A percentile compares a stretch with the other conserved stretches of the same genome.
Evolutionary conservation across 1,140 invertebrate species (phyloP).

Genomic region (Bombus impatiens): DNA sequence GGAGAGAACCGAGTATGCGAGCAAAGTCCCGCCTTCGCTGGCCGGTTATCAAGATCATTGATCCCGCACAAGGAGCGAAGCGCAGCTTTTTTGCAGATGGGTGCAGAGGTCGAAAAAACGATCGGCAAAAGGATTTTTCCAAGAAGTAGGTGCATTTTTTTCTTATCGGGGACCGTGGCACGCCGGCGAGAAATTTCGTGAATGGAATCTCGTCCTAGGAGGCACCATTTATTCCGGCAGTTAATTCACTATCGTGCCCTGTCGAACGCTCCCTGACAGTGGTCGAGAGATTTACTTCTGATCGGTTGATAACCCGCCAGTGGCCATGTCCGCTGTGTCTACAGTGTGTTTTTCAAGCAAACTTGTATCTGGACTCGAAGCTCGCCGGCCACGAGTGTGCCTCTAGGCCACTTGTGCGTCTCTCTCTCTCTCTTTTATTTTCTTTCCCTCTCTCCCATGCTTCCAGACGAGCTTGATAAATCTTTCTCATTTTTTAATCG

Average conservation of each 20-base stretch:
- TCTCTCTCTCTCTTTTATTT: neutral
- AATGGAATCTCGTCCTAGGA: conserved; percentile 71
- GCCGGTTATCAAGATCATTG: conserved; percentile 47
- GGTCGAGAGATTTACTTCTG: conserved; percentile 68
- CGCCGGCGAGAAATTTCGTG: conserved; percentile 65
- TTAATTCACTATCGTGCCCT: conserved; percentile 71
- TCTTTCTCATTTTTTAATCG: conserved; percentile 59
- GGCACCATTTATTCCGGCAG: conserved; percentile 70
- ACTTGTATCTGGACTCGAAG: conserved; percentile 48
- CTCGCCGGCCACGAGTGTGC: conserved; percentile 51
- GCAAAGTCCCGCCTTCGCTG: conserved; percentile 36
- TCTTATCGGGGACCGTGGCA: conserved; percentile 37
- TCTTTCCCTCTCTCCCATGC: neutral
- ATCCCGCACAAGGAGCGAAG: conserved; percentile 39
- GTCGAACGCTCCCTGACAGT: conserved; percentile 70
- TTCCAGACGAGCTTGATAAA: conserved; percentile 51
- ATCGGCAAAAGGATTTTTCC: conserved; percentile 31
- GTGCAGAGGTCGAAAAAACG: conserved; percentile 10
- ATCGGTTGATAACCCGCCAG: conserved; percentile 70
- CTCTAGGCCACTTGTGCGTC: conserved; percentile 49
- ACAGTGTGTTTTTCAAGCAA: conserved; percentile 70
- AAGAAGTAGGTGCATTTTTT: conserved; percentile 50
- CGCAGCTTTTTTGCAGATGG: neutral
- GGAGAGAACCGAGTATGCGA: neutral
- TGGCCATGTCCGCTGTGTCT: conserved; percentile 68